Conservation (phyloP, 2,113 vertebrate genomes). For the Rousettus leschenaultii region DNA sequence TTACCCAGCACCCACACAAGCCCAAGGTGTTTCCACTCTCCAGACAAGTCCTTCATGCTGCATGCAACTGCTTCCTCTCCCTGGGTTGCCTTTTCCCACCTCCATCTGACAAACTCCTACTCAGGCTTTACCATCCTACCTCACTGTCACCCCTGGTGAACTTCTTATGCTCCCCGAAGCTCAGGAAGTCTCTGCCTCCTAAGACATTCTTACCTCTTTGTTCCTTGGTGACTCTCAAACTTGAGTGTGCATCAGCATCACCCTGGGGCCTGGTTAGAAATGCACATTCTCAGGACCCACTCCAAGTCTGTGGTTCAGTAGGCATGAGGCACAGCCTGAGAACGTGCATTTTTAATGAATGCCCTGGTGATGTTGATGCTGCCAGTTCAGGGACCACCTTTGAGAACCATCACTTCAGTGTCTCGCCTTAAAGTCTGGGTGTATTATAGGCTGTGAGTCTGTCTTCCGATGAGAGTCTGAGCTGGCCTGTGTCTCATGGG, state of each 20-base stretch:
- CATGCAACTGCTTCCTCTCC: not conserved
- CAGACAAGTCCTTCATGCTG: not conserved
- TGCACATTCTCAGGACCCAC: not conserved
- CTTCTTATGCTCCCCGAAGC: not conserved
- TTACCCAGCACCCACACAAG: not conserved
- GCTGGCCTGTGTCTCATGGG: not conserved
- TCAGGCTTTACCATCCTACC: not conserved
- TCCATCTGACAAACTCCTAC: not conserved
- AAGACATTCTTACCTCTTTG: not conserved
- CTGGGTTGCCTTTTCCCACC: not conserved
- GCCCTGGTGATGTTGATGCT: not conserved
- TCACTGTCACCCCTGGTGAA: not conserved
- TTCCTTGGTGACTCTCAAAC: not conserved
- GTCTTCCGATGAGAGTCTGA: not conserved
- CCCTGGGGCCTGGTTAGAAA: not conserved
- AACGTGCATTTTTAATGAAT: not conserved
- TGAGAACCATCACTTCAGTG: not conserved
- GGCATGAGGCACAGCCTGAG: not conserved
- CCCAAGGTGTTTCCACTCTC: not conserved
- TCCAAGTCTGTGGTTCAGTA: not conserved
- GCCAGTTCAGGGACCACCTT: not conserved
- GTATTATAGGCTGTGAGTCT: not conserved
- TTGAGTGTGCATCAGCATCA: not conserved
- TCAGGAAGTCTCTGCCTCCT: not conserved
- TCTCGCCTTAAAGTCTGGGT: not conserved